Base-by-base conservation (phyloP, 1,140 invertebrate species). In the Zaprionus kolodkinae region DNA sequence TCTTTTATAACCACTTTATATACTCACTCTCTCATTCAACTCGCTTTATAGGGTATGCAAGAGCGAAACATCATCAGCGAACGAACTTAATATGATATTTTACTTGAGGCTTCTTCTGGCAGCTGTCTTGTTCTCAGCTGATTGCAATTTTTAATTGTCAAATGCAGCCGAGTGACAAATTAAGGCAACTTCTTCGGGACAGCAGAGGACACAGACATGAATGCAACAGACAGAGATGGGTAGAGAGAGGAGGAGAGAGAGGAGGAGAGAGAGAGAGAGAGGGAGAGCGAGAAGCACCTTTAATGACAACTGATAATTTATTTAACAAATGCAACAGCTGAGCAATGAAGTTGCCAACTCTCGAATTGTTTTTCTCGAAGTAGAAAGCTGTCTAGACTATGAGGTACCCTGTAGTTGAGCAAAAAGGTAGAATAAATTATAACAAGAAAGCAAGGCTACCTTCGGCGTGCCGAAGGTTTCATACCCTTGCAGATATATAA, bases 221-320 rank as follows among this genome's bases (percentile, higher is more conserved):
- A 40, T 7, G 4, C 9, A 30, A 17, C 61, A 54, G 50, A 21
- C 11, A 3, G 13, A 6, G 15, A 33, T n/a, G n/a, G n/a, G 2
- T 3, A 40, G 38, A 40, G 38, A 38, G 36, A 43, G n/a, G n/a
- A n/a, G n/a, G 38, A 43, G 13, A 43, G 6, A 17, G 43, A 17
- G 12, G 4, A 33, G 2, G 5, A 40, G 38, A 40, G 38, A 38
- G 36, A 43, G 38, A 43, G 13, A 43, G 6, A 17, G 43, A 17
- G 12, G 4, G 0, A 45, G 45, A 2, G 17, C 11, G 45, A 38
- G 63, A 59, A 69, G 78, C 56, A 69, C 68, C 76, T 80, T 88
- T 87, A 87, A 87, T 87, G 84, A 80, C 84, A 87, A 69, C 77
- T 88, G 84, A 88, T 87, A 81, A 84, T 87, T 87, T 87, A 87